phyloP scores from a whole-genome alignment of 2,113 vertebrate genomes.

The Scytalopus superciliaris region DNA sequence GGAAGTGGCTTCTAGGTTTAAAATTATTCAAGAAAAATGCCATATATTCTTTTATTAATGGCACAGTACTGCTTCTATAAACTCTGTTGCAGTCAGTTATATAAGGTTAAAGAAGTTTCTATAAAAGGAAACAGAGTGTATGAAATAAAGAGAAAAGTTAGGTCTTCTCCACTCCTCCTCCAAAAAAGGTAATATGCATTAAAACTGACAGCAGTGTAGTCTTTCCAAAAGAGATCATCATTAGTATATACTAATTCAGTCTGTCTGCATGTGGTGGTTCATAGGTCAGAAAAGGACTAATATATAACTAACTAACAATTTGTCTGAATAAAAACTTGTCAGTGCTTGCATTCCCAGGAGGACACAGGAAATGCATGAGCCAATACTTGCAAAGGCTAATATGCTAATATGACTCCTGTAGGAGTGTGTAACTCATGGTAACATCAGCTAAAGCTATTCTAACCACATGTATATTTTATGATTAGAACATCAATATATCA shows the following conservation, averaged over 20 bases:
- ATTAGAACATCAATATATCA: not conserved
- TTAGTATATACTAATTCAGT: not conserved
- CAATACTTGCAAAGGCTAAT: not conserved
- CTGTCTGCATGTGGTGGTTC: not conserved
- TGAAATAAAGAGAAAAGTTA: not conserved
- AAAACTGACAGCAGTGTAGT: not conserved
- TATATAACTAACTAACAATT: not conserved
- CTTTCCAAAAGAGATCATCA: not conserved
- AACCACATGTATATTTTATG: not conserved
- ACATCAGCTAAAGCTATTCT: not conserved
- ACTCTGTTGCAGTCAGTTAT: not conserved
- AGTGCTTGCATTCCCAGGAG: not conserved
- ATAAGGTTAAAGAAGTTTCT: not conserved
- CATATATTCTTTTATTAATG: not conserved
- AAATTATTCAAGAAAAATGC: not conserved
- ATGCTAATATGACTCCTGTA: not conserved
- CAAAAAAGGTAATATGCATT: not conserved
- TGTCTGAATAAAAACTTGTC: not conserved
- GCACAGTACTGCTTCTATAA: not conserved
- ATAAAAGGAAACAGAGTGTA: not conserved
- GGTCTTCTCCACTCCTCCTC: not conserved
- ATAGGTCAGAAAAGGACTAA: not conserved
- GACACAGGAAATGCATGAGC: not conserved
- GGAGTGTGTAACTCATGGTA: not conserved
- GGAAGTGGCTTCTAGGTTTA: not conserved